Evolutionary conservation across 2,797 vertebrate species (phyloP).

Genomic region (Aphelocoma californica): DNA sequence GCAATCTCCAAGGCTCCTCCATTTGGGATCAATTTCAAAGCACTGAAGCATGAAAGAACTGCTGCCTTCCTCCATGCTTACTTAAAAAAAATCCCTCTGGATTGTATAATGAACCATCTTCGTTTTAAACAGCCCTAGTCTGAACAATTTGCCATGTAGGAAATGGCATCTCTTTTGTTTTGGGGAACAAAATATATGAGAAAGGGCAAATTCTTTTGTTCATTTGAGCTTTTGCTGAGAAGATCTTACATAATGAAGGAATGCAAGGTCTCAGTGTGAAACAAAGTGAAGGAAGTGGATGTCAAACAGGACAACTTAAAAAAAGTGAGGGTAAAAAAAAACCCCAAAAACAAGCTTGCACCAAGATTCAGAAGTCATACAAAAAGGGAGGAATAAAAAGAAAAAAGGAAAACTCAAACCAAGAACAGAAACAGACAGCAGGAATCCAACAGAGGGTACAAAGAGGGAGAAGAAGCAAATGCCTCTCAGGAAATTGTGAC

Average conservation of each 20-base stretch:
- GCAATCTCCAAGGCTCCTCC: not conserved
- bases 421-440: slow-evolving; percentile 52
- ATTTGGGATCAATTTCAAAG: slow-evolving; percentile 2
- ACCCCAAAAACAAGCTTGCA: not conserved
- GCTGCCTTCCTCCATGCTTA: not conserved
- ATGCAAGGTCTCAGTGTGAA: not conserved
- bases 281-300: not conserved
- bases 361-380: slow-evolving; percentile 1
- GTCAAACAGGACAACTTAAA: not conserved
- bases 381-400: slow-evolving; percentile 16
- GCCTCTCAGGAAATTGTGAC: slow-evolving; percentile 16
- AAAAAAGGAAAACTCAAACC: slow-evolving; percentile 34
- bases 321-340: not conserved
- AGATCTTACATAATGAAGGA: not conserved
- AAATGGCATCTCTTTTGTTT: not conserved
- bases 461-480: not conserved
- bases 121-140: not conserved
- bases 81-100: not conserved
- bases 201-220: slow-evolving; percentile 12
- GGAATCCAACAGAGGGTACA: slow-evolving; percentile 10
- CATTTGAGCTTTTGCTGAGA: not conserved
- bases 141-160: not conserved
- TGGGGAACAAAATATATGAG: not conserved
- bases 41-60: not conserved
- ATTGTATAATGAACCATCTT: not conserved